These are phyloP conservation scores for Prionchulus punctatus DNA, from an alignment of 2,888 invertebrate genomes.

Conservation along the genomic window DNA sequence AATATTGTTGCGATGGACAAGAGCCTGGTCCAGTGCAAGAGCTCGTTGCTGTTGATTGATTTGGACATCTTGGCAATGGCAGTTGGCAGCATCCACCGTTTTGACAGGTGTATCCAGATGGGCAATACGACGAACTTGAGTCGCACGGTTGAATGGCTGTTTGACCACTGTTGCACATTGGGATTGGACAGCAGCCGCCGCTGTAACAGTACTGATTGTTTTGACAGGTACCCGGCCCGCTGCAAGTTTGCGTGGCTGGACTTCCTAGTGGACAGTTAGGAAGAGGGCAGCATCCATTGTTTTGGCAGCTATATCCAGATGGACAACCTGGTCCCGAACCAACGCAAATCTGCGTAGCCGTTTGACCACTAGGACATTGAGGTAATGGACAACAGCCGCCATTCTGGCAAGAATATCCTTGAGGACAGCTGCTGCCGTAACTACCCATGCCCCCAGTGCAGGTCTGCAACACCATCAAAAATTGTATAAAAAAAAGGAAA, in stretches of 20 bases:
- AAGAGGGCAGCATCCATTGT: slow-evolving; percentile 10
- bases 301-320: slow-evolving; percentile 3
- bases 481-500: too few relatives aligned
- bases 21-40: slow-evolving; percentile 7
- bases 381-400: slow-evolving; percentile 6
- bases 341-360: background rate
- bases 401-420: slow-evolving; percentile 6
- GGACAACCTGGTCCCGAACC: slow-evolving; percentile 1
- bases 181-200: slow-evolving; percentile 27
- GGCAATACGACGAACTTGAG: background rate
- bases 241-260: background rate
- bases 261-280: slow-evolving; percentile 5
- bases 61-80: slow-evolving; percentile 8
- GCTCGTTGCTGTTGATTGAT: background rate
- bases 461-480: background rate
- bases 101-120: slow-evolving; percentile 6
- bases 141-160: background rate
- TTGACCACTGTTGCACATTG: slow-evolving; percentile 23
- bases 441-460: too few relatives aligned
- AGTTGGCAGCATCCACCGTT: slow-evolving; percentile 10
- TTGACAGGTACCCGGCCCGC: slow-evolving; percentile 4
- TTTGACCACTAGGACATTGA: background rate
- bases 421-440: background rate
- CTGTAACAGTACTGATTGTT: slow-evolving; percentile 19
- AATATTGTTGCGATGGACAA: slow-evolving; percentile 6